Evolutionary conservation across 2,797 vertebrate genomes (phyloP).

Genomic region (Gallirallus australis): DNA sequence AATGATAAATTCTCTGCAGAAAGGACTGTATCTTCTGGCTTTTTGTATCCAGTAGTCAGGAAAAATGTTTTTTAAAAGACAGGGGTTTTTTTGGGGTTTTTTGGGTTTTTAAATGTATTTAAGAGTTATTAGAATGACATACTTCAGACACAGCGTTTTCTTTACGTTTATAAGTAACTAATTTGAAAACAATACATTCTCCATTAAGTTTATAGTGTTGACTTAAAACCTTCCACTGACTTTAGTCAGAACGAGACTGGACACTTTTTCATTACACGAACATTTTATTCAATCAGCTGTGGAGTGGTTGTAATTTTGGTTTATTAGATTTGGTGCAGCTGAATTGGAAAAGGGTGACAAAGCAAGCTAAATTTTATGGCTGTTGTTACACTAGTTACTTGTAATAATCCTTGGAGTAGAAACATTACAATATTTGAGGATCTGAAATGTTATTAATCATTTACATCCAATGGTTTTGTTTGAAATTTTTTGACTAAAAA

Average conservation of each 20-base stretch:
- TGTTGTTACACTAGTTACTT: background rate
- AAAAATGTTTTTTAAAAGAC: background rate
- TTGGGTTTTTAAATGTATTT: background rate
- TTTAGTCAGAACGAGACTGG: background rate
- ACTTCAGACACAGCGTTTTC: background rate
- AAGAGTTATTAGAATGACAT: background rate
- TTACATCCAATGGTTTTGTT: background rate
- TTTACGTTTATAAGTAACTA: background rate
- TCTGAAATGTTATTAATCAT: background rate
- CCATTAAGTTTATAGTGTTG: background rate
- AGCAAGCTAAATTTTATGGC: constrained; percentile 4
- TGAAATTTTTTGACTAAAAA: background rate
- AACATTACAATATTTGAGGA: background rate
- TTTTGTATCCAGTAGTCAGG: background rate
- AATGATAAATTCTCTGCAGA: background rate
- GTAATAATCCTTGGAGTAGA: background rate
- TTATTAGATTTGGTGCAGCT: constrained; percentile 10
- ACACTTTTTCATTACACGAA: background rate
- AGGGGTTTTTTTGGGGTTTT: too few species aligned
- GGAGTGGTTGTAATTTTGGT: constrained; percentile 12
- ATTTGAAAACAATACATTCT: background rate
- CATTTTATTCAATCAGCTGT: constrained; percentile 17
- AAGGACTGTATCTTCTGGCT: background rate
- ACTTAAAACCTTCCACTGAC: background rate
- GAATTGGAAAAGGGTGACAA: background rate